Percentiles rank a stretch among this genome's conserved stretches.
These are phyloP conservation scores for Rhea americana DNA, from an alignment of 2,113 vertebrate species.

Conservation along the genomic window DNA sequence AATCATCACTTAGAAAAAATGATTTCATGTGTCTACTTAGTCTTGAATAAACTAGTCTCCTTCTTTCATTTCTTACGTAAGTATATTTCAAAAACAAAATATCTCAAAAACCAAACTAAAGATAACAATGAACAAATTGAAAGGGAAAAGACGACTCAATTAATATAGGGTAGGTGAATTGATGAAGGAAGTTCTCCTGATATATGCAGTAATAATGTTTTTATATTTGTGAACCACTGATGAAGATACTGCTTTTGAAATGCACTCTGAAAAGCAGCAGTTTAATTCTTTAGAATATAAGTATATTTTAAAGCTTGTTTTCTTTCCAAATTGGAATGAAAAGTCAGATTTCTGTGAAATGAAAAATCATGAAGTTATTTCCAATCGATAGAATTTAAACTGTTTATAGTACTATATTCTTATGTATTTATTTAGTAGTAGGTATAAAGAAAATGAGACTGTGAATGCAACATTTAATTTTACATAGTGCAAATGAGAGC, in stretches of 20 bases:
- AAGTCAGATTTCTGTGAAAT: neutral
- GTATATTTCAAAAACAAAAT: neutral
- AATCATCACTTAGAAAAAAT: neutral
- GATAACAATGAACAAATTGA: neutral
- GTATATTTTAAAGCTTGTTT: neutral
- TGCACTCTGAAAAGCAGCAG: neutral
- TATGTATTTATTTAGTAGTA: neutral
- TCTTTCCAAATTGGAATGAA: neutral
- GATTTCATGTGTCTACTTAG: neutral
- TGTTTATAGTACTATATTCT: neutral
- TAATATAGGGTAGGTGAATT: neutral
- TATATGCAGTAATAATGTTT: neutral
- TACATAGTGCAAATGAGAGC: neutral
- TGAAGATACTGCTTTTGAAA: neutral
- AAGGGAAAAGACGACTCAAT: neutral
- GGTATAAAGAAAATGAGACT: neutral
- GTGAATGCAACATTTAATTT: neutral
- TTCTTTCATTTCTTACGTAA: neutral
- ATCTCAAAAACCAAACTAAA: neutral
- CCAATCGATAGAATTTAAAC: neutral
- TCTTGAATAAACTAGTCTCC: neutral
- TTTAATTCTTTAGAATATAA: neutral
- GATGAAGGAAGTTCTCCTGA: rapidly evolving
- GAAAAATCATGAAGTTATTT: neutral
- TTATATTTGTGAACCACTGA: neutral